Percentiles rank a stretch among this genome's conserved stretches.
Conservation (phyloP, 2,888 invertebrate species). For the Agrenia bidenticulata region DNA sequence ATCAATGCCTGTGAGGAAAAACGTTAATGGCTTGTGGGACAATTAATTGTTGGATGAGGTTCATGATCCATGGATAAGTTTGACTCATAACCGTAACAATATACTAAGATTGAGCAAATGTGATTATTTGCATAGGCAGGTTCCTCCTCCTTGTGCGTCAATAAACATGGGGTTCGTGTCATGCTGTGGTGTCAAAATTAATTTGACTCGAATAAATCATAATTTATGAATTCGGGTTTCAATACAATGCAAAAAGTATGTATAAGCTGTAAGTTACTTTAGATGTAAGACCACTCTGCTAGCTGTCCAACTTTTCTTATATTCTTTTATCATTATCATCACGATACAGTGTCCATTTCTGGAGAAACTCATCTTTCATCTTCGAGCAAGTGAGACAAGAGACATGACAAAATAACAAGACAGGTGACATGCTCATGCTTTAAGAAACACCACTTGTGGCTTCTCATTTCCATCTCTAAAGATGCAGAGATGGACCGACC, state of each 20-base stretch:
- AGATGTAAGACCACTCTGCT: neutral
- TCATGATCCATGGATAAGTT: too few relatives aligned
- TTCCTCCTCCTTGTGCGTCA: neutral
- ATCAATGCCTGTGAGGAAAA: too few relatives aligned
- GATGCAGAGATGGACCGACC: too few relatives aligned
- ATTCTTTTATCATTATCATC: slow-evolving; percentile 10
- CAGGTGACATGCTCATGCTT: slow-evolving; percentile 13
- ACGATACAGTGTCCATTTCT: slow-evolving; percentile 18
- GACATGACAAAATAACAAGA: slow-evolving; percentile 22
- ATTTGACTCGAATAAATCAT: slow-evolving; percentile 19
- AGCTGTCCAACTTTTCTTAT: neutral
- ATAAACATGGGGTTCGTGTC: slow-evolving; percentile 7
- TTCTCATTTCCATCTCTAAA: slow-evolving; percentile 1
- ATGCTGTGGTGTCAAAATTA: slow-evolving; percentile 16
- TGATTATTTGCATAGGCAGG: too few relatives aligned
- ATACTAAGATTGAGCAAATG: too few relatives aligned
- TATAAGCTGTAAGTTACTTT: too few relatives aligned
- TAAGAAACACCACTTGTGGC: slow-evolving; percentile 9
- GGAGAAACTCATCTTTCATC: slow-evolving; percentile 19
- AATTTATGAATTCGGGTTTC: slow-evolving; percentile 11
- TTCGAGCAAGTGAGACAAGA: slow-evolving; percentile 20
- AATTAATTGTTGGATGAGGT: too few relatives aligned
- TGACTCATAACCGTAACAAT: too few relatives aligned
- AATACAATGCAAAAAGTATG: neutral
- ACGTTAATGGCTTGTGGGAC: too few relatives aligned